Evolutionary conservation across 2,797 vertebrate genomes (phyloP).

Genomic region (Chloroceryle inda): DNA sequence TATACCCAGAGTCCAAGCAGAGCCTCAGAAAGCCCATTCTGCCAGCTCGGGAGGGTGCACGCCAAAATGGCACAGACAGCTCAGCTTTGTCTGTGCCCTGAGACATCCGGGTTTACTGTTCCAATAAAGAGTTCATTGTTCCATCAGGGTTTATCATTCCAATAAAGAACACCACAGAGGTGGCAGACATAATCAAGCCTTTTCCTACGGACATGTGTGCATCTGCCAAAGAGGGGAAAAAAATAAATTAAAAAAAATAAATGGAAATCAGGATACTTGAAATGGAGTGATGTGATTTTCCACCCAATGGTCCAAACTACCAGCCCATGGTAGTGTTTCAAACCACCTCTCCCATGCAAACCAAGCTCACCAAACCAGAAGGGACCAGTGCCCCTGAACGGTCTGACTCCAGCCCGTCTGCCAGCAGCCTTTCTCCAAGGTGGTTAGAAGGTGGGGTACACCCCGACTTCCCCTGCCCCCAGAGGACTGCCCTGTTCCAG

Average conservation of each 20-base stretch:
- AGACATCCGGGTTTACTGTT: neutral
- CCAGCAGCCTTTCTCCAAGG: neutral
- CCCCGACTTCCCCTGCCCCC: neutral
- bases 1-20: neutral
- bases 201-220: rapidly evolving
- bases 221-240: neutral
- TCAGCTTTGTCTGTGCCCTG: neutral
- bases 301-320: neutral
- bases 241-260: neutral
- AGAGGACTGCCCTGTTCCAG: neutral
- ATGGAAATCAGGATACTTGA: neutral
- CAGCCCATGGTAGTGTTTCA: neutral
- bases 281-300: neutral
- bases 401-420: neutral
- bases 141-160: neutral
- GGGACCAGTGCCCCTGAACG: neutral
- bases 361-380: neutral
- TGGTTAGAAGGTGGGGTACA: neutral
- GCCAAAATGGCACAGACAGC: neutral
- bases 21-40: neutral
- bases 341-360: neutral
- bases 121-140: neutral
- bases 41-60: neutral
- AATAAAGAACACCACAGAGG: neutral
- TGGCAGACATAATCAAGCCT: neutral